Conservation (phyloP, 2,888 invertebrate genomes). For the Serrognathus titanus region DNA sequence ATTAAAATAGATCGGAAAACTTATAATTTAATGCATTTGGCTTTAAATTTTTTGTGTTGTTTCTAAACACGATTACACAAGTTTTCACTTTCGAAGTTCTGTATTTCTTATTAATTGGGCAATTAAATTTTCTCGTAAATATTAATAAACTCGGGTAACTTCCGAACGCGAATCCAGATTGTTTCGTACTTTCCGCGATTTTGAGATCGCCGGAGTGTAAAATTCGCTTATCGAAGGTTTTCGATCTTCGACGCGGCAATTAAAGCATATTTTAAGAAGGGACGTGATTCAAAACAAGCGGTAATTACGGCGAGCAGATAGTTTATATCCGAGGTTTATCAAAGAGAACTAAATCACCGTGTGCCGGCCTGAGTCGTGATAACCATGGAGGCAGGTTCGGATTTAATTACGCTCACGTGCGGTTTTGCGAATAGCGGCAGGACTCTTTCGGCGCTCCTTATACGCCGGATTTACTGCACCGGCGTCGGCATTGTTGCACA, state of each 20-base stretch:
- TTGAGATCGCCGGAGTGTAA: too few relatives aligned
- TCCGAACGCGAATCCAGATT: too few relatives aligned
- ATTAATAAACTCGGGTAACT: too few relatives aligned
- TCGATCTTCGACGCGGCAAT: not conserved
- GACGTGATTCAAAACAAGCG: constrained; percentile 20
- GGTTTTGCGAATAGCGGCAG: constrained; percentile 10
- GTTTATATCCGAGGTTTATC: constrained; percentile 46
- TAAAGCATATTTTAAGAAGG: constrained; percentile 11
- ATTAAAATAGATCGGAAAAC: too few relatives aligned
- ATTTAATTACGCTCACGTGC: constrained; percentile 49
- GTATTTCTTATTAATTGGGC: too few relatives aligned
- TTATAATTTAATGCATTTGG: too few relatives aligned
- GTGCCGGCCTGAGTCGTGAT: constrained; percentile 42
- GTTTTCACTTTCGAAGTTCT: too few relatives aligned
- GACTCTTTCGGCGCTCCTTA: not conserved
- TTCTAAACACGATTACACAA: too few relatives aligned
- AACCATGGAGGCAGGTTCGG: constrained; percentile 45
- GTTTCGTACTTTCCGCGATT: too few relatives aligned
- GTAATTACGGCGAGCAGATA: constrained; percentile 32
- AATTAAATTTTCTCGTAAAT: too few relatives aligned
- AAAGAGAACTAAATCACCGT: constrained; percentile 46
- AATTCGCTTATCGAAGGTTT: not conserved
- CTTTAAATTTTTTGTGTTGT: too few relatives aligned
- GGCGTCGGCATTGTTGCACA: too few relatives aligned
- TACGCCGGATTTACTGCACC: constrained; percentile 15